phyloP scores from a whole-genome alignment of 2,888 invertebrate species.

The Drosophila barbarae region DNA sequence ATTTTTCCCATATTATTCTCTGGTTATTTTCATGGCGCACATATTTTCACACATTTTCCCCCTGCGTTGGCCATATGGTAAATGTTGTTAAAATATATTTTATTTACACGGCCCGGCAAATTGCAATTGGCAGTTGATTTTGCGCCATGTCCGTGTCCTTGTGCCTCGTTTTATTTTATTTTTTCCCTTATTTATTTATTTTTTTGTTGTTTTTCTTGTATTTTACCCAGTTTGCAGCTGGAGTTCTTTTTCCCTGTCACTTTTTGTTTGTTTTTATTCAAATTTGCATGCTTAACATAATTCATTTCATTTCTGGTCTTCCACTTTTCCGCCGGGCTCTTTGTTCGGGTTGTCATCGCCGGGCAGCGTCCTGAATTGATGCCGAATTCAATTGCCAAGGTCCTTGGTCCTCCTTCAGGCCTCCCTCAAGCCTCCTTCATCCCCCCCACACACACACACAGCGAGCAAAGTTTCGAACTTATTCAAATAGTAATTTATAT shows the following conservation, averaged over 20 bases:
- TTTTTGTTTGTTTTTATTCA: conserved; percentile 24
- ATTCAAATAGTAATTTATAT: neutral
- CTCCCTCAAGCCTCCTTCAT: neutral
- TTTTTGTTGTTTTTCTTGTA: neutral
- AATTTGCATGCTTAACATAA: conserved; percentile 48
- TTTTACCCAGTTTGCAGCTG: conserved; percentile 4
- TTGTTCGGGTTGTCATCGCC: conserved; percentile 29
- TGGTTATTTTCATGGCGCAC: neutral
- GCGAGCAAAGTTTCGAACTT: neutral
- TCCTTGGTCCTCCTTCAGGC: conserved; percentile 11
- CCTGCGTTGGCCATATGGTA: conserved; percentile 5
- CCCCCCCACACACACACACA: neutral
- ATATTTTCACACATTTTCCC: conserved; percentile 2
- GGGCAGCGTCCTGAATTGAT: conserved; percentile 27
- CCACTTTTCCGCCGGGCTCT: conserved; percentile 4
- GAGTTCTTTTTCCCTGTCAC: conserved; percentile 8
- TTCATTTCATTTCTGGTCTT: conserved; percentile 41
- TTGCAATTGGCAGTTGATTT: conserved; percentile 47
- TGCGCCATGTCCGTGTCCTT: conserved; percentile 15
- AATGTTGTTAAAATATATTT: conserved; percentile 36
- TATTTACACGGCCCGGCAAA: conserved; percentile 35
- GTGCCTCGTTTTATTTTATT: neutral
- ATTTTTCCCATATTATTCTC: neutral
- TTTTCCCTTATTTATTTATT: neutral
- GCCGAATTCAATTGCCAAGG: conserved; percentile 25